phyloP scores from a whole-genome alignment of 2,113 vertebrate species.

The Callaeas wilsoni region DNA sequence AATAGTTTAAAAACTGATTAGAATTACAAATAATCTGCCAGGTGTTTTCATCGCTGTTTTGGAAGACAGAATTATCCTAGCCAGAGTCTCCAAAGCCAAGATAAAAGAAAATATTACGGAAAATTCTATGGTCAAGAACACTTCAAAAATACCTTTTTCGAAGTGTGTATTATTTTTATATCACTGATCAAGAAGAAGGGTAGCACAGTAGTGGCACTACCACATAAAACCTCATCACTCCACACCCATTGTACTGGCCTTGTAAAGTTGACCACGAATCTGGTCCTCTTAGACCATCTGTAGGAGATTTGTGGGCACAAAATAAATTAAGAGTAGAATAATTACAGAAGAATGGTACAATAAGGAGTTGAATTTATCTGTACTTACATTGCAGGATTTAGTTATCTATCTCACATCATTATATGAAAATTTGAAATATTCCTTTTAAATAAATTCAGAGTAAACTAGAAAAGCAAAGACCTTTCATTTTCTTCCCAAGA shows the following conservation, averaged over 20 bases:
- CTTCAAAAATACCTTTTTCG: not conserved
- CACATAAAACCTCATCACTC: not conserved
- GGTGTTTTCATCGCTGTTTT: constrained; percentile 40
- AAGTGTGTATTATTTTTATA: not conserved
- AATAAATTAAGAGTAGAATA: not conserved
- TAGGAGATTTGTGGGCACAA: not conserved
- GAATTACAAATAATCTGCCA: constrained; percentile 67
- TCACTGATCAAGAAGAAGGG: not conserved
- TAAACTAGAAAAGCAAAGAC: not conserved
- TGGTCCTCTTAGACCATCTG: not conserved
- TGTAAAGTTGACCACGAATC: not conserved
- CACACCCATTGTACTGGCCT: not conserved
- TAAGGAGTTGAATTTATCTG: not conserved
- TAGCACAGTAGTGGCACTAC: not conserved
- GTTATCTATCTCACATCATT: not conserved
- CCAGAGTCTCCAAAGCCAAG: constrained; percentile 3
- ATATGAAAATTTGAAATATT: not conserved
- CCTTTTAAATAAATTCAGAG: not conserved
- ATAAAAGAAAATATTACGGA: not conserved
- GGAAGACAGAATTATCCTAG: constrained; percentile 4
- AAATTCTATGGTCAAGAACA: not conserved
- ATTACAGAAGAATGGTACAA: not conserved
- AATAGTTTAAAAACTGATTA: constrained; percentile 65
- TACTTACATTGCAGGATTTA: not conserved
- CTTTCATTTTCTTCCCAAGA: not conserved